Evolutionary conservation across 2,888 invertebrate species (phyloP).

Genomic region (Limnephilus marmoratus): DNA sequence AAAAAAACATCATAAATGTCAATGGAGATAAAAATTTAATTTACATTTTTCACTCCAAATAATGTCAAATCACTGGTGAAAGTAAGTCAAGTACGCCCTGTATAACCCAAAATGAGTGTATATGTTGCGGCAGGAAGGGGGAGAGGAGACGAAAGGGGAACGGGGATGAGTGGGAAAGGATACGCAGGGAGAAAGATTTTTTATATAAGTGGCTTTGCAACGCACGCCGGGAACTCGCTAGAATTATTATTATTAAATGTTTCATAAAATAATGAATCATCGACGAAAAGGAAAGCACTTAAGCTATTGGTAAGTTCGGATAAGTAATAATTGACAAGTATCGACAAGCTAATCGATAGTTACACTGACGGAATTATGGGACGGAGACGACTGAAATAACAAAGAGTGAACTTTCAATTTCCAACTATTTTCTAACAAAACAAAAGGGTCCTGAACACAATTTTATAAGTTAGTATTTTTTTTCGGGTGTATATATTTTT

Average conservation of each 20-base stretch:
- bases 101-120: too few species aligned
- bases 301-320: background rate
- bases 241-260: background rate
- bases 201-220: too few species aligned
- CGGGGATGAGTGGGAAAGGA: too few species aligned
- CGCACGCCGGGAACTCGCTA: background rate
- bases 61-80: too few species aligned
- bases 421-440: slow-evolving; percentile 2
- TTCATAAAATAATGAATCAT: background rate
- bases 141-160: too few species aligned
- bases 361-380: background rate
- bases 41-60: too few species aligned
- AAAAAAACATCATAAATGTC: too few species aligned
- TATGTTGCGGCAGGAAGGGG: too few species aligned
- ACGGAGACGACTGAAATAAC: background rate
- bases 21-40: too few species aligned
- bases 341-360: background rate
- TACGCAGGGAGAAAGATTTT: too few species aligned
- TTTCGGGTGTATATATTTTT: background rate
- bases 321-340: background rate
- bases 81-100: too few species aligned
- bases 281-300: background rate
- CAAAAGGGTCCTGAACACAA: background rate
- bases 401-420: background rate
- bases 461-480: background rate